Evolutionary conservation across 2,797 vertebrate species (phyloP).

Genomic region (Neosalanx taihuensis): DNA sequence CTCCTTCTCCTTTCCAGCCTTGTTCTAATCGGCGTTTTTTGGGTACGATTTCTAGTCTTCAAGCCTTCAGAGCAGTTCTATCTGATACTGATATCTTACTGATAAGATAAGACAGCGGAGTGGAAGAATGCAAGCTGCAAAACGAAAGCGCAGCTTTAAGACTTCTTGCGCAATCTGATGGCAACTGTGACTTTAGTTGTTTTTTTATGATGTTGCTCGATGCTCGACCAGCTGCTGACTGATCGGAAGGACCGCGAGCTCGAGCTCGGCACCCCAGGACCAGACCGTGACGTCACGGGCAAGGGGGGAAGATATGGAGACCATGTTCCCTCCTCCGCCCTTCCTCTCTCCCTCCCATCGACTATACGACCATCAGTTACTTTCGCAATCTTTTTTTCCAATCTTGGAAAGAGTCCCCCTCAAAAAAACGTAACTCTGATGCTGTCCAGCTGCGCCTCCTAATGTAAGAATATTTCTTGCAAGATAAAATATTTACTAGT

Average conservation of each 20-base stretch:
- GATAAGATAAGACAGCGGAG: conserved; percentile 40
- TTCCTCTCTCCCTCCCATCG: conserved; percentile 18
- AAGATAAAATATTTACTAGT: too few relatives aligned
- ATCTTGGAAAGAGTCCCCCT: background rate
- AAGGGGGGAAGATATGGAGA: conserved; percentile 53
- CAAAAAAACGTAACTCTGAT: too few relatives aligned
- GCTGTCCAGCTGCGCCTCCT: too few relatives aligned
- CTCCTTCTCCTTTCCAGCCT: conserved; percentile 5
- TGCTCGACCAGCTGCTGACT: conserved; percentile 46
- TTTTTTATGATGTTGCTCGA: conserved; percentile 35
- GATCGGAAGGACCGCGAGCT: conserved; percentile 61
- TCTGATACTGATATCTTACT: conserved; percentile 35
- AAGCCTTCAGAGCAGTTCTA: conserved; percentile 44
- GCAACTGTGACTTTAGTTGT: conserved; percentile 15
- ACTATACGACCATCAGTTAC: background rate
- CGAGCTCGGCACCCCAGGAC: conserved; percentile 62
- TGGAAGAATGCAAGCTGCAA: conserved; percentile 27
- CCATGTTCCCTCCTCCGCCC: conserved; percentile 12
- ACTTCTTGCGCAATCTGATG: conserved; percentile 1
- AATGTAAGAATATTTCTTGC: too few relatives aligned
- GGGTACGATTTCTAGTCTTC: conserved; percentile 25
- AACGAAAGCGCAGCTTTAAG: background rate
- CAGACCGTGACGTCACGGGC: conserved; percentile 80
- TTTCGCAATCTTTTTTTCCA: background rate
- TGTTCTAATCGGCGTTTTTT: conserved; percentile 6